A percentile compares a stretch with the other conserved stretches of the same genome.
Evolutionary conservation across 1,140 invertebrate species (phyloP).

Genomic region (Lepidurus packardi): DNA sequence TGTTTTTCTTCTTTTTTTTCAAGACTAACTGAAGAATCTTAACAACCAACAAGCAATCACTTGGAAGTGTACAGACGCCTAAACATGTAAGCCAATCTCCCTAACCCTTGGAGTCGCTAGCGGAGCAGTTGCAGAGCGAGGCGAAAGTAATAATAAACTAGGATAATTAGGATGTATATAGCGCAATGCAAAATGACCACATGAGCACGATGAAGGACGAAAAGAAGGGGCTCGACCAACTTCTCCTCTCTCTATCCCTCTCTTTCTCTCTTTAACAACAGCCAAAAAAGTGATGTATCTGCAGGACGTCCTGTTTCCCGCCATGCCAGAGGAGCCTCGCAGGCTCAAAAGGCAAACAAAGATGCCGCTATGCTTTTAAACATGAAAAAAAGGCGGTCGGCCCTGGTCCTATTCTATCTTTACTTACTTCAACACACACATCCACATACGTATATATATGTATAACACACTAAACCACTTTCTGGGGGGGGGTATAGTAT

Average conservation of each 20-base stretch:
- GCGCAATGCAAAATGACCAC: slow-evolving; percentile 18
- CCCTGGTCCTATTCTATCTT: too few species aligned
- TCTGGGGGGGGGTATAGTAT: too few species aligned
- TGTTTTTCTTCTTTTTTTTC: background rate
- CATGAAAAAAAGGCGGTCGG: too few species aligned
- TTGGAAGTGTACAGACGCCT: background rate
- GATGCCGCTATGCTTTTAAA: background rate
- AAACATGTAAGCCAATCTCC: background rate
- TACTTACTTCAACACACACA: too few species aligned
- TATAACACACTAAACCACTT: too few species aligned
- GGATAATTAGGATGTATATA: slow-evolving; percentile 14
- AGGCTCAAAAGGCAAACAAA: slow-evolving; percentile 19
- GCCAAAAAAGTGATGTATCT: background rate
- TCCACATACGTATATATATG: too few species aligned
- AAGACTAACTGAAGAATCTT: background rate
- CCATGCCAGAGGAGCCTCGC: background rate
- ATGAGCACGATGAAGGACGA: slow-evolving; percentile 8
- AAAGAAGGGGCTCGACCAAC: background rate
- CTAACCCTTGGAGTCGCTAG: slow-evolving; percentile 1
- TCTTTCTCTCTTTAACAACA: too few species aligned
- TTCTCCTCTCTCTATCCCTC: background rate
- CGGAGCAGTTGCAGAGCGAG: slow-evolving; percentile 17
- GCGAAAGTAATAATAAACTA: slow-evolving; percentile 20
- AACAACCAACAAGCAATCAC: background rate
- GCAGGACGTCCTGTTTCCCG: slow-evolving; percentile 2